These are phyloP conservation scores for Melanogrammus aeglefinus DNA, from an alignment of 2,797 vertebrate genomes.

Conservation along the genomic window DNA sequence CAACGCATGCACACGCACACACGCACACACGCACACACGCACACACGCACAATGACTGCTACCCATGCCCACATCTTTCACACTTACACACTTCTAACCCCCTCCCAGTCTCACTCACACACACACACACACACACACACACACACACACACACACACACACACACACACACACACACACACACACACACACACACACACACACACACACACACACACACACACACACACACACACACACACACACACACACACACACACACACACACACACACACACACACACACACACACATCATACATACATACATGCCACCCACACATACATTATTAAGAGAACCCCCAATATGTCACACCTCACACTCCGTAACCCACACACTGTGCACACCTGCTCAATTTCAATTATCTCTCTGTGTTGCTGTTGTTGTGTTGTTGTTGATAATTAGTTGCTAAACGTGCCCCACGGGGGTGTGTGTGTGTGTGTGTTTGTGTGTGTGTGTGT, in stretches of 20 bases:
- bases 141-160: not conserved
- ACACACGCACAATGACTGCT: not conserved
- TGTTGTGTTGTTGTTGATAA: slow-evolving; percentile 30
- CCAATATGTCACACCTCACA: not conserved
- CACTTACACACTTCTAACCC: not conserved
- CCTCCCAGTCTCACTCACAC: not conserved
- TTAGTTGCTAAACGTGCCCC: slow-evolving; percentile 49
- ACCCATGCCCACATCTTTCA: not conserved
- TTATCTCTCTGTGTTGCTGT: slow-evolving; percentile 43
- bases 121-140: slow-evolving; percentile 1
- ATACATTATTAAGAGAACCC: not conserved
- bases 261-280: too few species aligned
- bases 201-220: not conserved
- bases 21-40: too few species aligned
- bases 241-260: not conserved
- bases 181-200: not conserved
- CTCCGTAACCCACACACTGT: not conserved
- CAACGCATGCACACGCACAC: too few species aligned
- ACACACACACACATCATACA: not conserved
- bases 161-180: not conserved
- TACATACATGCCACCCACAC: not conserved
- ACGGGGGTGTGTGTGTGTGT: slow-evolving; percentile 20
- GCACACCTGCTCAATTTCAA: slow-evolving; percentile 35
- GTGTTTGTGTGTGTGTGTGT: too few species aligned
- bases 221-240: not conserved